phyloP scores from a whole-genome alignment of 2,113 vertebrate genomes.

The Rana temporaria region DNA sequence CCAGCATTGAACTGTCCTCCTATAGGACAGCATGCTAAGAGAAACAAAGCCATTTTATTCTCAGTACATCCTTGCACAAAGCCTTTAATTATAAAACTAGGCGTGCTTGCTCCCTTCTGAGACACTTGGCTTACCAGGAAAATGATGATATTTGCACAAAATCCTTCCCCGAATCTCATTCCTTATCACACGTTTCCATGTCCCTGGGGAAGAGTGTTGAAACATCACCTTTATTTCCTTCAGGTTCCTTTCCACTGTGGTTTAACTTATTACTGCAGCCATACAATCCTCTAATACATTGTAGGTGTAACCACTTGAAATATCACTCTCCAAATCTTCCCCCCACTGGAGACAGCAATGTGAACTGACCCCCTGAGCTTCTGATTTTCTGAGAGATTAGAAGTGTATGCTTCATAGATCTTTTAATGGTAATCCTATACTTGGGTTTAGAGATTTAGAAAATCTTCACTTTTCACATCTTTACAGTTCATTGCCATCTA shows the following conservation, averaged over 20 bases:
- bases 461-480: not conserved
- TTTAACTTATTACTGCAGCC: slow-evolving; percentile 1
- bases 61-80: slow-evolving; percentile 43
- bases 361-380: not conserved
- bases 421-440: slow-evolving; percentile 7
- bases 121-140: slow-evolving; percentile 45
- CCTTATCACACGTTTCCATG: not conserved
- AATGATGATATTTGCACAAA: slow-evolving; percentile 58
- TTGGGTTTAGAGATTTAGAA: not conserved
- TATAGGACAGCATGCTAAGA: slow-evolving; percentile 19
- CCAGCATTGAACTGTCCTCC: slow-evolving; percentile 7
- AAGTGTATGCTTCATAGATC: not conserved
- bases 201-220: slow-evolving; percentile 1
- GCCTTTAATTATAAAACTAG: slow-evolving; percentile 55
- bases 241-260: not conserved
- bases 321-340: not conserved
- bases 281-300: not conserved
- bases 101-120: slow-evolving; percentile 55
- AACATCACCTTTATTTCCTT: slow-evolving; percentile 9
- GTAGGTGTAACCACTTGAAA: not conserved
- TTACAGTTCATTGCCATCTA: too few species aligned
- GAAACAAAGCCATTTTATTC: slow-evolving; percentile 51
- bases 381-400: not conserved
- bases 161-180: slow-evolving; percentile 49
- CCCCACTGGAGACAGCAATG: not conserved